Base-by-base conservation (phyloP, 2,888 invertebrate species). In the Plagiodera versicolora region DNA sequence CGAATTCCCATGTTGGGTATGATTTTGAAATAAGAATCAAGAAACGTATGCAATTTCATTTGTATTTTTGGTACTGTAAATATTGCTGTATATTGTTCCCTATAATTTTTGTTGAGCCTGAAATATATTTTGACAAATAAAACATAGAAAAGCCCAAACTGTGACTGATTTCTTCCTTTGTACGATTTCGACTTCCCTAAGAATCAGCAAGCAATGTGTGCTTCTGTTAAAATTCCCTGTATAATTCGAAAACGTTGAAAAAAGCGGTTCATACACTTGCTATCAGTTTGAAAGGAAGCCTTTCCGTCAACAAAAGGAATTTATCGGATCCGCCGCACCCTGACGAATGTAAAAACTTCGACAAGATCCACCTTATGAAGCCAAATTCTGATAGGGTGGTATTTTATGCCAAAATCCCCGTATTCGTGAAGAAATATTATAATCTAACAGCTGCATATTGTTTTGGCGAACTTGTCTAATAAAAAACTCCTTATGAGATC, bases 401-500 rank as follows among this genome's bases (percentile, higher is more conserved):
- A 62, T 55, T 58, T 62, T 55, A 53, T 58, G 51, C 58, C 32
- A 30, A 35, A 55, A 46, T 55, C 55, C 55, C 54, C 20, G 55
- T 59, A 59, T 55, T 55, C 11, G 47, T 47, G 28, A 28, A 62
- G 52, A 56, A 58, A 62, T 62, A 58, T 62, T 62, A 62, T 62
- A 56, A 62, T 57, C 60, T 57, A 61, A 62, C 67, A 60, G 63
- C 63, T 67, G 65, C 63, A 65, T 63, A 61, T 65, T 60, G 63
- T 65, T 62, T 67, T 60, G 55, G 58, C 48, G 45, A 67, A 67
- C 54, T 67, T 67, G 63, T 63, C 65, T 65, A 67, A 67, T 67
- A 67, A 67, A 67, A 67, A 67, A 67, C 63, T 60, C 62, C 58
- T 63, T 61, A 56, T 61, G 58, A 67, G 67, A 67, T 67, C 63